A percentile compares a stretch with the other conserved stretches of the same genome.
These are phyloP conservation scores for Chlorocebus sabaeus DNA, from an alignment of 2,113 vertebrate genomes.

Conservation along the genomic window DNA sequence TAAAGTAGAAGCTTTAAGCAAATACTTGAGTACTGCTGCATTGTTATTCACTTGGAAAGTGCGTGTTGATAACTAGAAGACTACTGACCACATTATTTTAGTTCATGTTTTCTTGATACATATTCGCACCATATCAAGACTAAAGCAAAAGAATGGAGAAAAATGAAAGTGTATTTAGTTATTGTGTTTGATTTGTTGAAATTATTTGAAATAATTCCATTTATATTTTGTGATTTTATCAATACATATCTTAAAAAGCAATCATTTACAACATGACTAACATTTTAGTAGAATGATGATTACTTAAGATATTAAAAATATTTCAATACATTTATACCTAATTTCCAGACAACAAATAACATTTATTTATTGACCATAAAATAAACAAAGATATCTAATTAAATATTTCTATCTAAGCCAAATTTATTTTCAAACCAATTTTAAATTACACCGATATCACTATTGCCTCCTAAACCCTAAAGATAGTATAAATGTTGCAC, in stretches of 20 bases:
- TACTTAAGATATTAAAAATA: slow-evolving; percentile 18
- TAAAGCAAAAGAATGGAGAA: background rate
- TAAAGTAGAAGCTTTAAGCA: background rate
- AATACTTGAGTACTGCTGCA: background rate
- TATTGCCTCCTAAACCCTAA: background rate
- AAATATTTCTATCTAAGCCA: background rate
- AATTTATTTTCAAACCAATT: slow-evolving; percentile 24
- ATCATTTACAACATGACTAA: background rate
- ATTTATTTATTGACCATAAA: background rate
- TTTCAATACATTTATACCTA: background rate
- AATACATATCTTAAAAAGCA: background rate
- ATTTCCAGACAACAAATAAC: background rate
- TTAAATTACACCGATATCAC: background rate
- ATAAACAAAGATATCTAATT: background rate
- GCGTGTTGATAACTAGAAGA: background rate
- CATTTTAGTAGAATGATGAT: background rate
- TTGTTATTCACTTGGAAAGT: background rate
- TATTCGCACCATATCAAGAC: background rate
- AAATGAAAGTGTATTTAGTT: background rate
- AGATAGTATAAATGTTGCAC: background rate
- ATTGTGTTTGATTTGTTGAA: background rate
- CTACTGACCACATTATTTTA: background rate
- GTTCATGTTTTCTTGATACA: background rate
- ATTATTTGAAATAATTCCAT: slow-evolving; percentile 2
- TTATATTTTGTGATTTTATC: background rate